Percentiles rank a stretch among this genome's conserved stretches.
These are phyloP conservation scores for Arge pagana DNA, from an alignment of 2,888 invertebrate genomes.

Conservation along the genomic window DNA sequence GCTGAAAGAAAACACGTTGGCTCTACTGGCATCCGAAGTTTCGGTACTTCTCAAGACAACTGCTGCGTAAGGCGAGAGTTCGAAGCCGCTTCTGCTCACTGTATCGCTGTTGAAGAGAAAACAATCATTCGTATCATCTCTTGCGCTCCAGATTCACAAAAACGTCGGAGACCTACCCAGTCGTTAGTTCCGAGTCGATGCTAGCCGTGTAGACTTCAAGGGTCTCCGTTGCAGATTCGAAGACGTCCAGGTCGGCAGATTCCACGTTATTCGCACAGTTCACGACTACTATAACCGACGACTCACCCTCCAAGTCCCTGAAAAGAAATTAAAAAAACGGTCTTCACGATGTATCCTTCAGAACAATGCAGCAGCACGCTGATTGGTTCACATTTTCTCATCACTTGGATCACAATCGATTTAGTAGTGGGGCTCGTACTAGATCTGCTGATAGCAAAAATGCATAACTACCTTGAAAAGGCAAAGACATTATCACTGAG, in stretches of 20 bases:
- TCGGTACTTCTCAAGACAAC: slow-evolving; percentile 2
- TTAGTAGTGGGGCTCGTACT: too few species aligned
- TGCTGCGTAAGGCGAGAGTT: background rate
- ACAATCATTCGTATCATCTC: too few species aligned
- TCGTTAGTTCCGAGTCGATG: background rate
- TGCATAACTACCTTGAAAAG: slow-evolving; percentile 12
- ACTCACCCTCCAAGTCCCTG: background rate
- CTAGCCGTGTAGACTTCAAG: slow-evolving; percentile 1
- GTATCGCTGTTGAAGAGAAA: too few species aligned
- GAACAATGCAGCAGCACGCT: too few species aligned
- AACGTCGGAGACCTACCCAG: background rate
- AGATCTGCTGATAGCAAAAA: too few species aligned
- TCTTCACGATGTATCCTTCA: too few species aligned
- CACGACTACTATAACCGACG: background rate
- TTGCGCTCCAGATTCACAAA: background rate
- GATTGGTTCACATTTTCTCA: too few species aligned
- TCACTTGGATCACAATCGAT: too few species aligned
- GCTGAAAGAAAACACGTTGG: background rate
- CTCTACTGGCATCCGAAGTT: too few species aligned
- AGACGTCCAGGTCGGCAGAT: background rate
- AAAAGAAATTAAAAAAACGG: too few species aligned
- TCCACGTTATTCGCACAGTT: background rate
- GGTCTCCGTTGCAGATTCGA: background rate
- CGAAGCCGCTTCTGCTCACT: background rate
- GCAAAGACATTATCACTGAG: slow-evolving; percentile 63